Evolutionary conservation across 2,113 vertebrate genomes (phyloP).

Genomic region (Tapirus terrestris): DNA sequence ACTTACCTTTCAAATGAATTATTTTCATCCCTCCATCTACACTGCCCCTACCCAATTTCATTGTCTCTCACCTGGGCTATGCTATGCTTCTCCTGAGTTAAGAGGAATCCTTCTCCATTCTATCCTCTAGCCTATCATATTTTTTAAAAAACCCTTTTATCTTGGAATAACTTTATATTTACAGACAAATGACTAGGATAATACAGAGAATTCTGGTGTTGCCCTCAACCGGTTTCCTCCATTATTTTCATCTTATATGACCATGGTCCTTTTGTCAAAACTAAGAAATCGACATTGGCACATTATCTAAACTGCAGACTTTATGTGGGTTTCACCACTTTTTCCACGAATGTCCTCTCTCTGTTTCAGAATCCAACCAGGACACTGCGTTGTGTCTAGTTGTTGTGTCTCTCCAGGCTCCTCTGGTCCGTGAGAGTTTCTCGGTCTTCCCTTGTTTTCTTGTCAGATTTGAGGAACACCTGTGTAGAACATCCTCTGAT

Average conservation of each 20-base stretch:
- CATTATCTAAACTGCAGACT: background rate
- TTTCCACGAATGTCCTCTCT: background rate
- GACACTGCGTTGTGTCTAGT: background rate
- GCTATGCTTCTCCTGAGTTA: background rate
- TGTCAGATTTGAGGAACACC: background rate
- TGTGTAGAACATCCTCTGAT: background rate
- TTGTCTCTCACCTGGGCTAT: background rate
- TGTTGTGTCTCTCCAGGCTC: background rate
- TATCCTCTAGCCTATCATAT: background rate
- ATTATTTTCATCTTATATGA: background rate
- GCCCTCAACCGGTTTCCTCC: background rate
- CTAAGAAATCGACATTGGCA: background rate
- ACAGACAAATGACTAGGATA: background rate
- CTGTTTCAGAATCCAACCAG: background rate
- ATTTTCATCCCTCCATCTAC: background rate
- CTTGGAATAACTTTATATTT: background rate
- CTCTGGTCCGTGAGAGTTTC: background rate
- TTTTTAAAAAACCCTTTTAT: background rate
- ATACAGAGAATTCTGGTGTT: background rate
- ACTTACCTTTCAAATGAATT: background rate
- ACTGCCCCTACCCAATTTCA: background rate
- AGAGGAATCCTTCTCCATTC: background rate
- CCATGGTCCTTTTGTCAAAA: background rate
- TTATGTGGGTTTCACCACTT: background rate
- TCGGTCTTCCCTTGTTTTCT: background rate